A percentile compares a stretch with the other conserved stretches of the same genome.
These are phyloP conservation scores for Rafetus swinhoei DNA, from an alignment of 2,113 vertebrate species.

Conservation along the genomic window DNA sequence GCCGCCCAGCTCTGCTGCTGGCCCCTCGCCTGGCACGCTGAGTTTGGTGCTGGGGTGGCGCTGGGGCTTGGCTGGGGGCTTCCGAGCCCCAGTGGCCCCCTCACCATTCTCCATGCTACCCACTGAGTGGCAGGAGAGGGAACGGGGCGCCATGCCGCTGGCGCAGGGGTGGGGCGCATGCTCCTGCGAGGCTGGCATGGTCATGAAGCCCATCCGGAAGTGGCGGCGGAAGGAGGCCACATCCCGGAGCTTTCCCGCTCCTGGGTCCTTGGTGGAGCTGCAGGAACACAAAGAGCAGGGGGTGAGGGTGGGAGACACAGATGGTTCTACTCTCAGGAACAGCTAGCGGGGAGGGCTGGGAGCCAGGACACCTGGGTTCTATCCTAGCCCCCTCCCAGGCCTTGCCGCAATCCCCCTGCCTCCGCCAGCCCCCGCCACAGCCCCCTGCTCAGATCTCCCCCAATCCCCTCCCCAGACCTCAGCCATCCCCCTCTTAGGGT, in stretches of 20 bases:
- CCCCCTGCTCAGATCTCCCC: neutral
- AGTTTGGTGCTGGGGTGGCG: slow-evolving; percentile 92
- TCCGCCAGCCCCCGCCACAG: neutral
- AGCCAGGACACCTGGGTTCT: too few species aligned
- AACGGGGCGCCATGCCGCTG: slow-evolving; percentile 91
- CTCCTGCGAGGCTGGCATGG: slow-evolving; percentile 94
- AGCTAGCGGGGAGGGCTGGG: neutral
- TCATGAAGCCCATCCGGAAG: slow-evolving; percentile 95
- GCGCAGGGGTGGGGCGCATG: slow-evolving; percentile 90
- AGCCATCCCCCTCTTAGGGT: too few species aligned
- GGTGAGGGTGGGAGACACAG: neutral
- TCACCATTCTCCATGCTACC: slow-evolving; percentile 84
- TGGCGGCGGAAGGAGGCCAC: slow-evolving; percentile 91
- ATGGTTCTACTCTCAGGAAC: too few species aligned
- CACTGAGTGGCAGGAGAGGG: slow-evolving; percentile 92
- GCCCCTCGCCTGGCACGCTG: slow-evolving; percentile 77
- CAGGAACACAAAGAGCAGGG: neutral
- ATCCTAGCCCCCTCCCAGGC: neutral
- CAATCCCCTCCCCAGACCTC: neutral
- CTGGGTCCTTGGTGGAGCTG: slow-evolving; percentile 70
- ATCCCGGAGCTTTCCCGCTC: slow-evolving; percentile 86
- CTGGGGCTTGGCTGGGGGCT: slow-evolving; percentile 88
- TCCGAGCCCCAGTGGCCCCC: slow-evolving; percentile 78
- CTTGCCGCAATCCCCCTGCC: too few species aligned
- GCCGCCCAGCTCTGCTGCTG: slow-evolving; percentile 72